phyloP scores from a whole-genome alignment of 2,797 vertebrate genomes.

The Miichthys miiuy region DNA sequence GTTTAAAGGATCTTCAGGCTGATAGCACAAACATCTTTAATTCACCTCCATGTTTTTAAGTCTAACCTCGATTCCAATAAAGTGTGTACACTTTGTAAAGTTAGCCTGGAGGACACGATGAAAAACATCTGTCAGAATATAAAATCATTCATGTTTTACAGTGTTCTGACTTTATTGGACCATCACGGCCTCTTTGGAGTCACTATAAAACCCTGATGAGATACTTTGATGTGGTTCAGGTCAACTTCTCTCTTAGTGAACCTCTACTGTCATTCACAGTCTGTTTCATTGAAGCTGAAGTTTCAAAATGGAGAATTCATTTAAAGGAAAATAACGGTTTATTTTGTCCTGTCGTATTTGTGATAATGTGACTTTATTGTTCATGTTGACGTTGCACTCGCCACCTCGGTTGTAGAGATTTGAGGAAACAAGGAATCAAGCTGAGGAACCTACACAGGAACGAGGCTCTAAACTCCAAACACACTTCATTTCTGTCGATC shows the following conservation, averaged over 20 bases:
- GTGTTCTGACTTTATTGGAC: too few species aligned
- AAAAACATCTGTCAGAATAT: too few species aligned
- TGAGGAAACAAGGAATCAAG: background rate
- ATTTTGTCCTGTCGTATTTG: background rate
- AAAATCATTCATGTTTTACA: too few species aligned
- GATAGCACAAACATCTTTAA: background rate
- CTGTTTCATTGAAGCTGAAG: background rate
- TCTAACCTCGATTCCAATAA: too few species aligned
- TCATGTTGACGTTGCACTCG: background rate
- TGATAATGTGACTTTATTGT: background rate
- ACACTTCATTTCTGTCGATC: background rate
- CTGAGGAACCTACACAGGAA: background rate
- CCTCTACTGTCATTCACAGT: background rate
- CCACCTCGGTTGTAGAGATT: background rate
- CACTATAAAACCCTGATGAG: background rate
- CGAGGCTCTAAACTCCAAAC: background rate
- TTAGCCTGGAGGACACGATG: too few species aligned
- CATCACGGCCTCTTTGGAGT: background rate
- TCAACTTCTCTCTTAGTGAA: background rate
- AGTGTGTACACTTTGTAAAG: too few species aligned
- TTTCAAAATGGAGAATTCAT: background rate
- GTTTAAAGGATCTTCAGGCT: background rate
- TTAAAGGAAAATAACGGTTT: background rate
- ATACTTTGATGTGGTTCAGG: background rate
- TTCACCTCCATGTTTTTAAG: background rate